Evolutionary conservation across 2,888 invertebrate species (phyloP), one percentile per base, ranked within the genome.

Genomic region (Sceliomorpha sp.): DNA sequence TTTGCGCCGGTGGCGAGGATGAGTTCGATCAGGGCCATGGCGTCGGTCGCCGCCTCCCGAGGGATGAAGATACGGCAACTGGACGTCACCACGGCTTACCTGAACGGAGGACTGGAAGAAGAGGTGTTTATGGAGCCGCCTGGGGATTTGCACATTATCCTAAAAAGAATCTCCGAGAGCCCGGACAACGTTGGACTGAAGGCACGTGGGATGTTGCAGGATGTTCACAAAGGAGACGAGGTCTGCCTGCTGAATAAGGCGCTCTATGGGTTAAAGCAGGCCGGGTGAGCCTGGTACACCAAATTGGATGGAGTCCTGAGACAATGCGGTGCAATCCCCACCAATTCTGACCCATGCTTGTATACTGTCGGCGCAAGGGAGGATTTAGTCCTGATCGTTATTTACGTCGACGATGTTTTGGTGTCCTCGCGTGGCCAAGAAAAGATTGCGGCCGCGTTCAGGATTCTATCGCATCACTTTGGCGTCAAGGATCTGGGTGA

Each of bases 351-450:
- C 13, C 63, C 69, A 0, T 76, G 76, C 44, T 12, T 76, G 8
- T 79, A 73, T 45, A 31, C 27, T 7, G 29, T 56, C 2, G 48
- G 24, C 4, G 31, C 20, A 32, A 68, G 50, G 8, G 51, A 72
- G 26, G 20, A 67, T 12, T 13, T 62, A 13, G 59, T 62, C 1
- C 14, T 74, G 5, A 70, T 78, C 12, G 56, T 55, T 8, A 55
- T 75, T 1, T 78, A 77, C 45, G 79, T 80, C 2, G 74, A 81
- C 29, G 77, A 81, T 17, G 72, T 79, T 15, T 13, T 79, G 7
- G 36, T 77, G 7, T 47, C 48, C 4, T 76, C 72, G 4, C 56
- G 36, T 12, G 32, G 70, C 59, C 5, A 24, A 9, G 14, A 39
- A n/a, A 40, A 32, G 10, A 60, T 74, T 8, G 36, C 47, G 2